Percentiles rank a stretch among this genome's conserved stretches.
Evolutionary conservation across 1,140 invertebrate genomes (phyloP).

Genomic region (Drosophila suzukii): DNA sequence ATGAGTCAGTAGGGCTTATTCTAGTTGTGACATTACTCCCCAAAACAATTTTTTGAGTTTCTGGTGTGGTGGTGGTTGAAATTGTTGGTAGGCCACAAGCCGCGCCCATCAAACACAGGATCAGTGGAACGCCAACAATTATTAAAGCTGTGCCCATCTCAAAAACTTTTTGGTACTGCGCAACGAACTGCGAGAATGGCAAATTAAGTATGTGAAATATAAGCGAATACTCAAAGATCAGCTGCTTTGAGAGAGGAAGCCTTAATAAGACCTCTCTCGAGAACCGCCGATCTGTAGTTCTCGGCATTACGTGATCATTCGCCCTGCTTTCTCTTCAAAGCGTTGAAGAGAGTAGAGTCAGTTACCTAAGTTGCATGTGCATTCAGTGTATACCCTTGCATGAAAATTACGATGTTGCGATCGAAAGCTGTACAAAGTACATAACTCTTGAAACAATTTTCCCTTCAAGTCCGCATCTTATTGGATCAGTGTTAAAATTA

Average conservation of each 20-base stretch:
- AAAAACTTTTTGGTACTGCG: slow-evolving; percentile 16
- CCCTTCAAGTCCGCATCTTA: no score
- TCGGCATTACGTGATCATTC: no score
- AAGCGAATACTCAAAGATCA: not conserved
- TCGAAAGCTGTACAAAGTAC: no score
- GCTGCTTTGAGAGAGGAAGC: not conserved
- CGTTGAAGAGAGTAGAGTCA: not conserved
- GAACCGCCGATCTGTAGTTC: not conserved
- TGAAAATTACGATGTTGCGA: no score
- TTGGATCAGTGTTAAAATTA: no score
- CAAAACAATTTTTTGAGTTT: no score
- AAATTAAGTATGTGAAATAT: not conserved
- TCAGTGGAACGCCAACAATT: not conserved
- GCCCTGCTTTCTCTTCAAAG: not conserved
- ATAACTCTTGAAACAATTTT: no score
- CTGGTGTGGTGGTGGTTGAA: not conserved
- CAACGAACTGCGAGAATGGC: not conserved
- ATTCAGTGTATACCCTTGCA: not conserved
- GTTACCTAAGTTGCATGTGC: not conserved
- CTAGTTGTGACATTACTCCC: not conserved
- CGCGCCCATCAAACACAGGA: slow-evolving; percentile 10
- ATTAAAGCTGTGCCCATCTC: slow-evolving; percentile 16
- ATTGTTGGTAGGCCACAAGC: slow-evolving; percentile 4
- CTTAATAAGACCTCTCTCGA: not conserved
- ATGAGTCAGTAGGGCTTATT: not conserved